Conservation (phyloP, 2,888 invertebrate species). For the Furcula furcula region DNA sequence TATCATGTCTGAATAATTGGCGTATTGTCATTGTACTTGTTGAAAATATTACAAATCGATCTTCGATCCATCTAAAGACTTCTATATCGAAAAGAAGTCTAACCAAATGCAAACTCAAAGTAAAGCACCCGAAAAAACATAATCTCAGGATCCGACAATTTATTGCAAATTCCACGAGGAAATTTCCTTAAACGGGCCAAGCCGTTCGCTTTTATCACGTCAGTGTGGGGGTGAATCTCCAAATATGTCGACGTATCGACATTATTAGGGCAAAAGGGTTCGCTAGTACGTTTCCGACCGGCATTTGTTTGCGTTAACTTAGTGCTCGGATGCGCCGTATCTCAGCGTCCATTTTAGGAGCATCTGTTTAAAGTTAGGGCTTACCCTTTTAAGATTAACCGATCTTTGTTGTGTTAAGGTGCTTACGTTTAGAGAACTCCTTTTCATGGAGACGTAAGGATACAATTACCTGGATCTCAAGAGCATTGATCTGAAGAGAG, state of each 20-base stretch:
- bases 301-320: constrained; percentile 33
- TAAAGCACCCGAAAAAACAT: no score
- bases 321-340: constrained; percentile 15
- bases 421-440: no score
- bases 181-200: constrained; percentile 16
- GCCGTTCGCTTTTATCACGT: constrained; percentile 31
- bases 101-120: no score
- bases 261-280: constrained; percentile 40
- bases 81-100: no score
- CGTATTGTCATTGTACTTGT: no score
- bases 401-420: no score
- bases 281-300: constrained; percentile 19
- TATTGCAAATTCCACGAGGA: constrained; percentile 13
- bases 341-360: constrained; percentile 18
- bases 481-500: no score
- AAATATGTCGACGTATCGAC: constrained; percentile 44
- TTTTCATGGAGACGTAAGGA: no score
- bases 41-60: no score
- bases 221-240: constrained; percentile 20
- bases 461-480: no score
- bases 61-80: no score
- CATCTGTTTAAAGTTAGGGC: constrained; percentile 16
- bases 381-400: background rate
- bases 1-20: no score
- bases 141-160: background rate